phyloP scores from a whole-genome alignment of 2,888 invertebrate genomes.

The Aethes cnicana region DNA sequence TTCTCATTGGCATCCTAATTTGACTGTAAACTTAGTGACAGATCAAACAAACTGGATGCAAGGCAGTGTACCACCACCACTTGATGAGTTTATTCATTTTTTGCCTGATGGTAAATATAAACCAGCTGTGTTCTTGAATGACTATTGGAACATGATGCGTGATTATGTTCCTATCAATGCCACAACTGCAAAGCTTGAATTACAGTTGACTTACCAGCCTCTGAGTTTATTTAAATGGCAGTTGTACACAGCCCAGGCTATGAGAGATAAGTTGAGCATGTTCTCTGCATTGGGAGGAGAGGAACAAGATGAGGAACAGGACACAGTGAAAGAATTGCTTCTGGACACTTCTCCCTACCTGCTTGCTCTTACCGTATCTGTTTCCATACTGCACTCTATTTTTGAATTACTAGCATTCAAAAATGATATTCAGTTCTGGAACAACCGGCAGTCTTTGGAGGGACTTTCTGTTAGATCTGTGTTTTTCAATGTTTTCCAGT shows the following conservation, averaged over 20 bases:
- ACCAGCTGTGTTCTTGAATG: constrained; percentile 96
- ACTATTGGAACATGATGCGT: constrained; percentile 98
- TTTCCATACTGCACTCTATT: constrained; percentile 97
- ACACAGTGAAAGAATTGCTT: constrained; percentile 95
- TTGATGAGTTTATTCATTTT: constrained; percentile 96
- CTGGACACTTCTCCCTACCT: constrained; percentile 98
- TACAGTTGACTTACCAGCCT: constrained; percentile 92
- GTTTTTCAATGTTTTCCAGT: constrained; percentile 99
- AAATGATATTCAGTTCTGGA: constrained; percentile 99
- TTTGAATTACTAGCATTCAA: constrained; percentile 99
- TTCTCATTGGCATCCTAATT: constrained; percentile 99
- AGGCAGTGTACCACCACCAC: constrained; percentile 94
- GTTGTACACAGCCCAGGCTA: constrained; percentile 97
- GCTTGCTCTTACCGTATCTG: constrained; percentile 93
- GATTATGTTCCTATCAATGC: constrained; percentile 96
- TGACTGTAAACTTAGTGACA: constrained; percentile 96
- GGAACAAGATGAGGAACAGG: constrained; percentile 93
- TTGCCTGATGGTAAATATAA: constrained; percentile 92
- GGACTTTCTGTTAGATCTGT: constrained; percentile 98
- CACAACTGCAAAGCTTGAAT: constrained; percentile 87
- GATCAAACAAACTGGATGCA: constrained; percentile 98
- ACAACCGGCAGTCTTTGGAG: constrained; percentile 97
- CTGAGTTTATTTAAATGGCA: constrained; percentile 99
- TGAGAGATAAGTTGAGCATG: constrained; percentile 93
- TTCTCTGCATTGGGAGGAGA: constrained; percentile 85